A percentile compares a stretch with the other conserved stretches of the same genome.
phyloP scores from a whole-genome alignment of 2,797 vertebrate species.

The Hydrophis major region DNA sequence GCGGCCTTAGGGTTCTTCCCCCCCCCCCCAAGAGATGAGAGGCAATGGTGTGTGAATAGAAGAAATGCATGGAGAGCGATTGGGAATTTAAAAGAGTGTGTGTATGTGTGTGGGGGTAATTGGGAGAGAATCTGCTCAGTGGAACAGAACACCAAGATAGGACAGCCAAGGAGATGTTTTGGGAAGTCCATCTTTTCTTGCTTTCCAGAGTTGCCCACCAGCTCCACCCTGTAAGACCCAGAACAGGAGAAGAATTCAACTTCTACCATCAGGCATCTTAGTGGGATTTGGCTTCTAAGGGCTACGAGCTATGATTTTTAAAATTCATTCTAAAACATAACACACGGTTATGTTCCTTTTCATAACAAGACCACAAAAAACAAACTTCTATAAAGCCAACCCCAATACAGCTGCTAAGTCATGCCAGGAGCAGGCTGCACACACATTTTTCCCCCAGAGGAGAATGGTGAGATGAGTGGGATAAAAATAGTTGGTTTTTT shows the following conservation, averaged over 20 bases:
- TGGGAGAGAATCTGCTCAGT: neutral
- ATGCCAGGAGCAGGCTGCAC: neutral
- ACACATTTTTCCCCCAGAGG: neutral
- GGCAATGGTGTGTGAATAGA: neutral
- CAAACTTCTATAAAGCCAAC: neutral
- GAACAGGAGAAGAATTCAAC: neutral
- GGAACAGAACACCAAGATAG: neutral
- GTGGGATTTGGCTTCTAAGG: neutral
- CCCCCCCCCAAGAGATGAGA: neutral
- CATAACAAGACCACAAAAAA: neutral
- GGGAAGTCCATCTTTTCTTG: neutral
- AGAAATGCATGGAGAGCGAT: conserved; percentile 2
- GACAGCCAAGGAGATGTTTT: neutral
- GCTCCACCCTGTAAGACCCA: neutral
- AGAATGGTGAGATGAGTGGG: neutral
- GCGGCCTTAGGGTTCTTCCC: neutral
- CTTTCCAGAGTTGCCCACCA: neutral
- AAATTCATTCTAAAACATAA: neutral
- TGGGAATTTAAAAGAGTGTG: neutral
- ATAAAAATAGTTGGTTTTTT: neutral
- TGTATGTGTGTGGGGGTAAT: neutral
- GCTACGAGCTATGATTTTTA: neutral
- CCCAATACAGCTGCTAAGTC: neutral
- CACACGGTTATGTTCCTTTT: neutral
- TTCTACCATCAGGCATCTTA: neutral